Conservation (phyloP, 1,140 invertebrate genomes). For the Sycophila sp. region DNA sequence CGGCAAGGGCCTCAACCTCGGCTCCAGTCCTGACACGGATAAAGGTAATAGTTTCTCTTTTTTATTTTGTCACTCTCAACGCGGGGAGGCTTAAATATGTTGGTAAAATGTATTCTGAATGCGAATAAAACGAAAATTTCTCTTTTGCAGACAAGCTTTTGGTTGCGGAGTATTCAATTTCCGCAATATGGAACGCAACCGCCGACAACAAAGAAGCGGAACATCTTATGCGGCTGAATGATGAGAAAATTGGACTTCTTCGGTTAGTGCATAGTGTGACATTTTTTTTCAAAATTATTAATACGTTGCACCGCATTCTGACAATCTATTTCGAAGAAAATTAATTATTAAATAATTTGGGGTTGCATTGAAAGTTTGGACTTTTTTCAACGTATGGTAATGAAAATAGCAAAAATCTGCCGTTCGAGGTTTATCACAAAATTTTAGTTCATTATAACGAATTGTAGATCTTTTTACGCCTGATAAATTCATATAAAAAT, state of each 20-base stretch:
- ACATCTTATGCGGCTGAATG: conserved; percentile 49
- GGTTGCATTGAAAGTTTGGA: no score
- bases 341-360: neutral
- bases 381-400: no score
- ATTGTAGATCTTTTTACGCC: no score
- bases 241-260: conserved; percentile 52
- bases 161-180: conserved; percentile 43
- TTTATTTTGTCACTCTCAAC: neutral
- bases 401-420: no score
- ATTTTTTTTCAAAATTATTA: neutral
- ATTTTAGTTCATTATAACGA: no score
- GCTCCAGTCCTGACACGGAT: neutral
- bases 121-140: no score
- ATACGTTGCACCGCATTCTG: neutral
- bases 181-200: conserved; percentile 48
- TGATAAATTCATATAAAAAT: no score
- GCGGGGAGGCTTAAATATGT: no score
- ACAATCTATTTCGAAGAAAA: neutral
- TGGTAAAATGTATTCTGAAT: no score
- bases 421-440: no score
- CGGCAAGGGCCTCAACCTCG: neutral
- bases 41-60: neutral
- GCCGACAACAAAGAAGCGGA: conserved; percentile 51
- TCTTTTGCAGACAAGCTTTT: conserved; percentile 18
- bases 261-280: conserved; percentile 43